Evolutionary conservation across 1,140 invertebrate species (phyloP), one percentile per base, ranked within the genome.

Genomic region (Drosophila kurseongensis): DNA sequence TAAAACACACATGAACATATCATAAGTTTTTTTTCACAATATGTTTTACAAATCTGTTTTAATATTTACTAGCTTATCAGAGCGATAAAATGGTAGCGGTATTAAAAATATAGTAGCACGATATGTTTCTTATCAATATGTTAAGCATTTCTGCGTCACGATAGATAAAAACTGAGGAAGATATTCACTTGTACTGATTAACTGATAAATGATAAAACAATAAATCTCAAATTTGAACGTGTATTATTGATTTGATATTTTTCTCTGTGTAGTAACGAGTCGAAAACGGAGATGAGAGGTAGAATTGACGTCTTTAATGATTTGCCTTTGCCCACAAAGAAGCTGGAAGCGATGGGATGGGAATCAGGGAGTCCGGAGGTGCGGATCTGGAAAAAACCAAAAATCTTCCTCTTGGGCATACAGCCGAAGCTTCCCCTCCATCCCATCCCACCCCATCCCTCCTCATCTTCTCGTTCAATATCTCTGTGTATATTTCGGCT

Each of bases 371-470:
- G 4, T 16, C 38, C 27, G 52, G 47, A 74, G 72, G 76, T 68
- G 60, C 52, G 72, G 80, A 62, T 62, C 61, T 73, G 75, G 62
- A 83, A 80, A 78, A 74, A 83, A 78, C 83, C 75, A 89, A 89
- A 88, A 88, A 83, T 88, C 79, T 89, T 67, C 79, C 84, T 88
- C 84, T 69, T 69, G 84, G 84, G 76, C 63, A 60, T 72, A 66
- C 56, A 66, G 35, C 55, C 48, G 27, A 18, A 36, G 55, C 48
- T 12, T 10, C 48, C 48, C 5, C 54, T 12, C 14, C 18, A 5
- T 9, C n/a, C 58, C 42, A 16, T 44, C 13, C 38, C 4, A 13
- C 42, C 14, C 18, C 58, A 23, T 41, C 14, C 57, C 55, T 38
- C 16, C 60, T 18, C 16, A 16, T 38, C 50, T 14, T 42, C 40